phyloP scores from a whole-genome alignment of 2,113 vertebrate genomes.

The Xiphophorus couchianus region DNA sequence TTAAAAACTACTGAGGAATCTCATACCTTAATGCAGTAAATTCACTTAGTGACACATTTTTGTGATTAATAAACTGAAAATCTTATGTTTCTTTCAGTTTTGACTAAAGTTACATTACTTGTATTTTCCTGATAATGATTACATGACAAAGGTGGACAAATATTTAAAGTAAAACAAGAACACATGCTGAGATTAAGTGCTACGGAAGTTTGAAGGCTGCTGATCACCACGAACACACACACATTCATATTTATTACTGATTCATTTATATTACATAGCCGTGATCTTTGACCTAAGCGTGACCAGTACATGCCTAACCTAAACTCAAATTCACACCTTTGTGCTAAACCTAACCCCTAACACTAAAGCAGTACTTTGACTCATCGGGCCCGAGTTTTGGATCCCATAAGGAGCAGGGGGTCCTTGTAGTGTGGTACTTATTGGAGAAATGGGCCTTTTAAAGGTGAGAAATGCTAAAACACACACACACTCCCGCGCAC shows the following conservation, averaged over 20 bases:
- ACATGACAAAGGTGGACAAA: background rate
- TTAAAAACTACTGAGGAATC: background rate
- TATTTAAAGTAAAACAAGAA: conserved; percentile 35
- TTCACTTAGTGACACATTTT: background rate
- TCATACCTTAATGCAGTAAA: background rate
- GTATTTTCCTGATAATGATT: background rate
- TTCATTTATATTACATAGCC: too few species aligned
- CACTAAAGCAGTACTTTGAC: too few species aligned
- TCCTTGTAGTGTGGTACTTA: too few species aligned
- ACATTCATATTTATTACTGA: background rate
- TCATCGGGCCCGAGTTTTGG: too few species aligned
- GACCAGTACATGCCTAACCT: too few species aligned
- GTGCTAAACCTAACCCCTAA: too few species aligned
- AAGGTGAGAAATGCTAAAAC: background rate
- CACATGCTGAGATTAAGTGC: conserved; percentile 48
- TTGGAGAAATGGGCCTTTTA: too few species aligned
- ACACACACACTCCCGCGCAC: conserved; percentile 26
- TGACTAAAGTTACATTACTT: background rate
- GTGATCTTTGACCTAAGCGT: too few species aligned
- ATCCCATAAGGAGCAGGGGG: too few species aligned
- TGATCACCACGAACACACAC: conserved; percentile 41
- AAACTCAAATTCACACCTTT: too few species aligned
- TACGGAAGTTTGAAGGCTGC: conserved; percentile 5
- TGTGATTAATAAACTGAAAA: too few species aligned
- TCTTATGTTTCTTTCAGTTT: too few species aligned